phyloP scores from a whole-genome alignment of 2,113 vertebrate species.

The Ceuthmochares aereus region DNA sequence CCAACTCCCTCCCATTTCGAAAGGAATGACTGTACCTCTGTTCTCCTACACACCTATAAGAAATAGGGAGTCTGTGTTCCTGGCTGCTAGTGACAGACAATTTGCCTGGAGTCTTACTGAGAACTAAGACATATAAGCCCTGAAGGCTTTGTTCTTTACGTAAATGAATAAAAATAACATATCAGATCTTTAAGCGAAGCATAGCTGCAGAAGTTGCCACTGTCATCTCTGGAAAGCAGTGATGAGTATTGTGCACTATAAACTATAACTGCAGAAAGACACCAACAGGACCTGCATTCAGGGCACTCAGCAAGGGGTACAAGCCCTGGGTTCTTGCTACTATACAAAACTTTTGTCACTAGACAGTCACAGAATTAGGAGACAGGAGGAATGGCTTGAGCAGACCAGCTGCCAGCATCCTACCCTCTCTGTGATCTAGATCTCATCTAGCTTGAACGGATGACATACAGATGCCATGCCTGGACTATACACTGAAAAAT shows the following conservation, averaged over 20 bases:
- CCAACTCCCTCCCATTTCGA: background rate
- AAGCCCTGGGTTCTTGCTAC: background rate
- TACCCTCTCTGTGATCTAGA: background rate
- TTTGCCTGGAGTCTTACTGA: background rate
- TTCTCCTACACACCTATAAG: background rate
- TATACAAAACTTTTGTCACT: background rate
- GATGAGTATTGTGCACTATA: background rate
- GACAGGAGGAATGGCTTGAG: background rate
- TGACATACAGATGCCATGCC: background rate
- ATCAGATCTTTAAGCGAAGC: background rate
- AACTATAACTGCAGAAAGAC: background rate
- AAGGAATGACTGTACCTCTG: background rate
- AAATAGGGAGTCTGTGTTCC: background rate
- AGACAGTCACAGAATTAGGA: background rate
- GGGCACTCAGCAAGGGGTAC: background rate
- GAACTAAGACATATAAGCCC: background rate
- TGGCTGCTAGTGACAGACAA: background rate
- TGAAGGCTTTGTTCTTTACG: background rate
- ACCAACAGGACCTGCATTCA: fast-evolving
- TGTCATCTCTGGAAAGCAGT: background rate
- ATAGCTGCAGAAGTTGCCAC: background rate
- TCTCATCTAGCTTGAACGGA: background rate
- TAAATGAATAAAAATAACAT: background rate
- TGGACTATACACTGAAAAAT: background rate
- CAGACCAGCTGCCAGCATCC: background rate